Conservation (phyloP, 2,797 vertebrate genomes). For the Schizothorax lantsangensis region DNA sequence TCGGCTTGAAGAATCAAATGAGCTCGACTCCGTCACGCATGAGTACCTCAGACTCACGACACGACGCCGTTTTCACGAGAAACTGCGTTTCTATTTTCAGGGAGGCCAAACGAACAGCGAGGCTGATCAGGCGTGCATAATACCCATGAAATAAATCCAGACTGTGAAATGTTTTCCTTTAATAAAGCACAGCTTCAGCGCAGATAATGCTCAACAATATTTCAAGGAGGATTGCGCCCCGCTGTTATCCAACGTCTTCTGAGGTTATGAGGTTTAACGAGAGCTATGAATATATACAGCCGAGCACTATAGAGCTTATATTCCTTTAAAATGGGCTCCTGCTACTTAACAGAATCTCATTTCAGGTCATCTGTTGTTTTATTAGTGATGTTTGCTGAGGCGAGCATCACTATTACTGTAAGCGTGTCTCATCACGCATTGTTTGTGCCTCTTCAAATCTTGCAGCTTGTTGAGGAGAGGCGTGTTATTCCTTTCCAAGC, state of each 20-base stretch:
- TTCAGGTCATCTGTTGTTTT: conserved; percentile 23
- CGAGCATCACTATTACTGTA: not conserved
- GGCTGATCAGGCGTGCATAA: conserved; percentile 32
- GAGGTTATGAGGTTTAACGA: conserved; percentile 34
- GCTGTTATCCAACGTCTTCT: conserved; percentile 11
- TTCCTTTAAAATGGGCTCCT: not conserved
- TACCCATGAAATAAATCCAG: conserved; percentile 39
- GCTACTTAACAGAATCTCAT: conserved; percentile 9
- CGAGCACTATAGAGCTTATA: not conserved
- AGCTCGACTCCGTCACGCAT: conserved; percentile 23
- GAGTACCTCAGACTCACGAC: conserved; percentile 3
- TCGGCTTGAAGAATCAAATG: conserved; percentile 32
- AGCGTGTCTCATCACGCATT: not conserved
- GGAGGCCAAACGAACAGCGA: conserved; percentile 8
- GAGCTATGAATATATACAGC: conserved; percentile 10
- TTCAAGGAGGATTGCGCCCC: not conserved
- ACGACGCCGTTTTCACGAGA: conserved; percentile 33
- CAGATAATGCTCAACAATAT: conserved; percentile 20
- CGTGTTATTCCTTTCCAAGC: conserved; percentile 13
- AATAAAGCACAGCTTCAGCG: not conserved
- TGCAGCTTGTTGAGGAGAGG: not conserved
- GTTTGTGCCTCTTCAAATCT: not conserved
- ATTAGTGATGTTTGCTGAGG: conserved; percentile 16
- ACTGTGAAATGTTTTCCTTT: conserved; percentile 25
- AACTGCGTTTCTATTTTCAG: conserved; percentile 34